Percentiles rank a stretch among this genome's conserved stretches.
Evolutionary conservation across 2,113 vertebrate genomes (phyloP).

Genomic region (Cryptotis parvus): DNA sequence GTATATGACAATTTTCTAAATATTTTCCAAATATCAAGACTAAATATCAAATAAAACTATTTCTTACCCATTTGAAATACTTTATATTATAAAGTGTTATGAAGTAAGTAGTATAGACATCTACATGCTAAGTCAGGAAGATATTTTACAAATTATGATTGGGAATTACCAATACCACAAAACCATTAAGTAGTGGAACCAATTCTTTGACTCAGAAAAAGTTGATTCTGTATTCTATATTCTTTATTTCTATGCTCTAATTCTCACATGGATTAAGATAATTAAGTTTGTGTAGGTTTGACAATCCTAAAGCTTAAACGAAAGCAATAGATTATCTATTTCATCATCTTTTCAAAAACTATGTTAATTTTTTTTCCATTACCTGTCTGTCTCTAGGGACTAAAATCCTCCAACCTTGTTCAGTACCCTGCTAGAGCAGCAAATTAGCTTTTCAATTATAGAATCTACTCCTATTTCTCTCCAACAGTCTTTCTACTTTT

Average conservation of each 20-base stretch:
- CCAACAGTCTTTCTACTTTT: neutral
- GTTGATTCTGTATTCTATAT: neutral
- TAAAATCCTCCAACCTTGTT: neutral
- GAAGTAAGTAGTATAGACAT: neutral
- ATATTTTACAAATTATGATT: neutral
- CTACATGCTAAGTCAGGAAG: neutral
- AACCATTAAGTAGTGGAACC: neutral
- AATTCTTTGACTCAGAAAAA: neutral
- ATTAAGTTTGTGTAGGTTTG: neutral
- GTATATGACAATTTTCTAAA: neutral
- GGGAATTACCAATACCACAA: neutral
- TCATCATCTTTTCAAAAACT: neutral
- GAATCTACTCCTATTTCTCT: conserved; percentile 1
- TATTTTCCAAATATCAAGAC: too few relatives aligned
- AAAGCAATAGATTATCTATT: neutral
- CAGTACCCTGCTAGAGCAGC: neutral
- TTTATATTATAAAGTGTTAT: neutral
- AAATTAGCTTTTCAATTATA: conserved; percentile 35
- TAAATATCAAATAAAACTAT: too few relatives aligned
- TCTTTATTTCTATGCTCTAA: neutral
- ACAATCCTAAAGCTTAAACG: neutral
- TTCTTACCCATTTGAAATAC: too few relatives aligned
- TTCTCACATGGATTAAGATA: neutral
- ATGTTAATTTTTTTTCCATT: neutral
- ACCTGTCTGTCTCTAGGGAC: neutral